Evolutionary conservation across 2,888 invertebrate species (phyloP).

Genomic region (Brachypterus glaber): DNA sequence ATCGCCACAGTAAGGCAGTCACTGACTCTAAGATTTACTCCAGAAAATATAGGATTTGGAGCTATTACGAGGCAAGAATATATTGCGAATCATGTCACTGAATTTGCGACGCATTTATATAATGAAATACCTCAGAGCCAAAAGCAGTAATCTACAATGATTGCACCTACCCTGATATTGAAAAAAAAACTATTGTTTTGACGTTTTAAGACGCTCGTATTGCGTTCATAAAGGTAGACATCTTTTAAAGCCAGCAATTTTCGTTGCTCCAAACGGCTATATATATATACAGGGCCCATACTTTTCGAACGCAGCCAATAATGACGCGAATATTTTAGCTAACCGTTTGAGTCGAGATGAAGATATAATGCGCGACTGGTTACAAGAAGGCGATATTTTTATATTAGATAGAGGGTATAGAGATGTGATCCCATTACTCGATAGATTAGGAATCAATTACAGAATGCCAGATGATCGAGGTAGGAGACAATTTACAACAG

Average conservation of each 20-base stretch:
- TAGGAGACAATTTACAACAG: not conserved
- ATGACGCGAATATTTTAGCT: constrained; percentile 3
- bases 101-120: constrained; percentile 2
- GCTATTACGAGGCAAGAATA: not conserved
- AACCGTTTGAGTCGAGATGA: not conserved
- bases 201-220: not conserved
- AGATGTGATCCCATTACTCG: constrained; percentile 1
- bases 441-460: constrained; percentile 1
- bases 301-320: too few species aligned
- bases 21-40: too few species aligned
- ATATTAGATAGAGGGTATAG: constrained; percentile 6
- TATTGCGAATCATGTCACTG: constrained; percentile 1
- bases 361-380: not conserved
- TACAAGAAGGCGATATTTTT: constrained; percentile 1
- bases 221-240: constrained; percentile 6
- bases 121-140: not conserved
- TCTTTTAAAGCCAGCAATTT: too few species aligned
- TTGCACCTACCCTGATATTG: constrained; percentile 1
- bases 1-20: too few species aligned
- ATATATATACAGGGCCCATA: not conserved
- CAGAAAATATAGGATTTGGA: too few species aligned
- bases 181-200: constrained; percentile 1
- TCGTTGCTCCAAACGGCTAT: not conserved
- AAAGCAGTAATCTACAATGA: constrained; percentile 4
- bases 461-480: not conserved